Evolutionary conservation across 1,140 invertebrate genomes (phyloP).

Genomic region (Megalonaias nervosa): DNA sequence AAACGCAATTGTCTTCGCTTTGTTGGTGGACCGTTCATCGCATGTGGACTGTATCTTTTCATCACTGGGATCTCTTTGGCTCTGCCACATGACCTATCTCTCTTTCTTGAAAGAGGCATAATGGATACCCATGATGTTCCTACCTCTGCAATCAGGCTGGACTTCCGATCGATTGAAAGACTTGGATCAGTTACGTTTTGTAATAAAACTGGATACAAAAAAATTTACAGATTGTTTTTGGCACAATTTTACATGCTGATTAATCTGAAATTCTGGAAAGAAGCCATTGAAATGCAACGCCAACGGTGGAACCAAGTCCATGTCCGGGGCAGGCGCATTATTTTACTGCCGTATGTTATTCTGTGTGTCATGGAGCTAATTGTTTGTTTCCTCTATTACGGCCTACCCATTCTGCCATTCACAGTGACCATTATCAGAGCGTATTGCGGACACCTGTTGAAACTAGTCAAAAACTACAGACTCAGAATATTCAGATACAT

Average conservation of each 20-base stretch:
- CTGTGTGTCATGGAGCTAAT: slow-evolving; percentile 10
- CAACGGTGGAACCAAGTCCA: slow-evolving; percentile 1
- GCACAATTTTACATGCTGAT: slow-evolving; percentile 20
- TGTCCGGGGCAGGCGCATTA: background rate
- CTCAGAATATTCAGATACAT: too few species aligned
- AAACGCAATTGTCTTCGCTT: slow-evolving; percentile 7
- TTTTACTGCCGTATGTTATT: slow-evolving; percentile 4
- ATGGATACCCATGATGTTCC: background rate
- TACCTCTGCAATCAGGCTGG: background rate
- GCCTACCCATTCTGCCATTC: slow-evolving; percentile 21
- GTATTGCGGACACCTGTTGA: slow-evolving; percentile 1
- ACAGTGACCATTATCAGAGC: slow-evolving; percentile 7
- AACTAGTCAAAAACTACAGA: background rate
- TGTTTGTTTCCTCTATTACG: background rate
- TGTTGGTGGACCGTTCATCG: slow-evolving; percentile 16
- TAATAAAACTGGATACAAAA: slow-evolving; percentile 1
- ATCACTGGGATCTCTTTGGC: slow-evolving; percentile 1
- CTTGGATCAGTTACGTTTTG: slow-evolving; percentile 12
- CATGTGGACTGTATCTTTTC: slow-evolving; percentile 14
- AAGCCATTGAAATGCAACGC: background rate
- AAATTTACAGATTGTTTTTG: slow-evolving; percentile 2
- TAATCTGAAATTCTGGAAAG: slow-evolving; percentile 17
- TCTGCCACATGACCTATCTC: background rate
- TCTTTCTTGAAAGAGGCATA: slow-evolving; percentile 2
- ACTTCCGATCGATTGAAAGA: background rate